These are phyloP conservation scores for Drosophila anomelani DNA, from an alignment of 2,888 invertebrate genomes.

Conservation along the genomic window DNA sequence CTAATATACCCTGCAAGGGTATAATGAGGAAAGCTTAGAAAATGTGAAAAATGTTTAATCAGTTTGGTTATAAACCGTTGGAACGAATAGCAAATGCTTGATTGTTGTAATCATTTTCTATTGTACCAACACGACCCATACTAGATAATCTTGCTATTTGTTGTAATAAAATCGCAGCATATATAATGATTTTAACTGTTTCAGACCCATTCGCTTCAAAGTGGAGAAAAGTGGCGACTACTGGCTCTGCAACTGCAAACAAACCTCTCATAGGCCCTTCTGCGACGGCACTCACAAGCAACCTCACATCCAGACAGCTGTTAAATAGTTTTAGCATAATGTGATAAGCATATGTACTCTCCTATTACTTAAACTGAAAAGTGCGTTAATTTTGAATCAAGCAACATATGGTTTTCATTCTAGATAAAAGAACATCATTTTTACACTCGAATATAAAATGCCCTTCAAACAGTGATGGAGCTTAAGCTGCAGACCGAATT, in stretches of 20 bases:
- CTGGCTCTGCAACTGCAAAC: constrained; percentile 99
- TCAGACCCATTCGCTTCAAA: constrained; percentile 91
- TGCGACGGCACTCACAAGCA: constrained; percentile 98
- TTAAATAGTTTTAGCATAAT: constrained; percentile 72
- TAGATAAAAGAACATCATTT: constrained; percentile 56
- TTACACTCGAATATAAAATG: constrained; percentile 38
- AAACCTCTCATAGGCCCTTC: constrained; percentile 96
- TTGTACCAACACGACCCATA: neutral
- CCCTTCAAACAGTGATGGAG: constrained; percentile 19
- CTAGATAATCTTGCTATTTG: neutral
- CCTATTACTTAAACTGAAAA: constrained; percentile 33
- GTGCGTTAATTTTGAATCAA: constrained; percentile 64
- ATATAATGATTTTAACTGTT: neutral
- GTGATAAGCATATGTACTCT: neutral
- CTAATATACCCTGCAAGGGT: too few species aligned
- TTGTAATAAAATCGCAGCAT: neutral
- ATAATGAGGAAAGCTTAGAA: too few species aligned
- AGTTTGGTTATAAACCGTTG: neutral
- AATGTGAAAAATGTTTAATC: too few species aligned
- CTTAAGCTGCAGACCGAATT: neutral
- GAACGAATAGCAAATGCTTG: neutral
- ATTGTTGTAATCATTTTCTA: neutral
- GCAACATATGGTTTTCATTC: constrained; percentile 70
- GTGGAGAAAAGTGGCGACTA: constrained; percentile 96
- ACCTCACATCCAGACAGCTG: constrained; percentile 88